A percentile compares a stretch with the other conserved stretches of the same genome.
Conservation (phyloP, 2,113 vertebrate species). For the Toxotes chatareus region DNA sequence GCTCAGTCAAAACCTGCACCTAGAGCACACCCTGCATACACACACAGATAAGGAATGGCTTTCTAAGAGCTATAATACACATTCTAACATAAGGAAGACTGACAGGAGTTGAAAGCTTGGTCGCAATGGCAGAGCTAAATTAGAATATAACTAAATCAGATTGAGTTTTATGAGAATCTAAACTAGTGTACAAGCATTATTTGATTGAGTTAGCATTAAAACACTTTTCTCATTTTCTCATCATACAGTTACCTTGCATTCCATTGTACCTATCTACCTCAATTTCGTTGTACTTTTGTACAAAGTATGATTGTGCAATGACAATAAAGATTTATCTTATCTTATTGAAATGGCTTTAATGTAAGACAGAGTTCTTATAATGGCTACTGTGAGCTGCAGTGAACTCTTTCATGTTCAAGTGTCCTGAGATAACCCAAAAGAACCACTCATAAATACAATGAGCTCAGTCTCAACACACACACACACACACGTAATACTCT, state of each 20-base stretch:
- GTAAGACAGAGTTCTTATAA: constrained; percentile 27
- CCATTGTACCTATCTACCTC: no score
- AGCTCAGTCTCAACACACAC: constrained; percentile 15
- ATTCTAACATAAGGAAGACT: background rate
- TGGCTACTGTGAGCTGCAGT: constrained; percentile 36
- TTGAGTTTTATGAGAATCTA: background rate
- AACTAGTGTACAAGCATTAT: background rate
- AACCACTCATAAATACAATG: constrained; percentile 49
- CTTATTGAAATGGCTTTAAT: constrained; percentile 21
- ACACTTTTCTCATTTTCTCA: background rate
- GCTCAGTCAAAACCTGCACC: background rate
- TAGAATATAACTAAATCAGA: constrained; percentile 7
- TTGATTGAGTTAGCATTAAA: background rate
- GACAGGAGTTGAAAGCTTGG: background rate
- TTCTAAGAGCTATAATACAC: background rate
- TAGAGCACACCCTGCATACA: background rate
- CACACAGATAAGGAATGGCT: background rate
- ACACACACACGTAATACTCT: constrained; percentile 32
- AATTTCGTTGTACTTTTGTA: no score
- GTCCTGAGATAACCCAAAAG: constrained; percentile 44
- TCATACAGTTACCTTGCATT: background rate
- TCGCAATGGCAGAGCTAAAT: background rate
- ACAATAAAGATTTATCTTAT: background rate
- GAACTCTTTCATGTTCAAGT: constrained; percentile 39
- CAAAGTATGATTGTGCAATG: no score